Conservation (phyloP, 30 jellyfish, hydroid and myxozoan species). For the Turritopsis rubra region DNA sequence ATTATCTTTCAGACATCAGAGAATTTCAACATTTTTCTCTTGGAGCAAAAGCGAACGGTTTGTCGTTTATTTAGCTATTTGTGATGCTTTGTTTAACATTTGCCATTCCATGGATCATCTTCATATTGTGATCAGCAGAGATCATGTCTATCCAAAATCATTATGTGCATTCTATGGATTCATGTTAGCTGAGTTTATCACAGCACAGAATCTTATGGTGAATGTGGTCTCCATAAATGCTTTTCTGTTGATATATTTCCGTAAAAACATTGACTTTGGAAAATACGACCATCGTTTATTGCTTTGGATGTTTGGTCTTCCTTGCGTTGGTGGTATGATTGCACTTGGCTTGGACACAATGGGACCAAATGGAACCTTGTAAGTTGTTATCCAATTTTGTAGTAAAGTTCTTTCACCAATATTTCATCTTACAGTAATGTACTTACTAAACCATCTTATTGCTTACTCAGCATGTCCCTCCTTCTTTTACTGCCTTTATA, state of each 20-base stretch:
- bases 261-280: constrained; percentile 7
- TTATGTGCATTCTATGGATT: background rate
- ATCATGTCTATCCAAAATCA: constrained; percentile 3
- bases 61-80: constrained; percentile 12
- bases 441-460: too few relatives aligned
- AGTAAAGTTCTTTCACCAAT: background rate
- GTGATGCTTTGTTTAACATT: constrained; percentile 15
- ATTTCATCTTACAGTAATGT: too few relatives aligned
- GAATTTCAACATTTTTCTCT: constrained; percentile 11
- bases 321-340: background rate
- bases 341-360: constrained; percentile 1
- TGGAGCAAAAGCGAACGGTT: constrained; percentile 21
- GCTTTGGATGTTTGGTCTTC: constrained; percentile 11
- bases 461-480: too few relatives aligned
- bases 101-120: constrained; percentile 21
- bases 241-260: constrained; percentile 14
- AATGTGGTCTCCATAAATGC: constrained; percentile 19
- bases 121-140: constrained; percentile 11
- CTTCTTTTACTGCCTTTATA: too few relatives aligned
- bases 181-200: constrained; percentile 7
- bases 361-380: constrained; percentile 26
- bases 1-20: background rate
- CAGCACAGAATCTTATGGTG: constrained; percentile 7
- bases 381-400: background rate
- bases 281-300: background rate